Percentiles rank a stretch among this genome's conserved stretches.
Evolutionary conservation across 2,888 invertebrate species (phyloP).

Genomic region (Xestia c-nigrum): DNA sequence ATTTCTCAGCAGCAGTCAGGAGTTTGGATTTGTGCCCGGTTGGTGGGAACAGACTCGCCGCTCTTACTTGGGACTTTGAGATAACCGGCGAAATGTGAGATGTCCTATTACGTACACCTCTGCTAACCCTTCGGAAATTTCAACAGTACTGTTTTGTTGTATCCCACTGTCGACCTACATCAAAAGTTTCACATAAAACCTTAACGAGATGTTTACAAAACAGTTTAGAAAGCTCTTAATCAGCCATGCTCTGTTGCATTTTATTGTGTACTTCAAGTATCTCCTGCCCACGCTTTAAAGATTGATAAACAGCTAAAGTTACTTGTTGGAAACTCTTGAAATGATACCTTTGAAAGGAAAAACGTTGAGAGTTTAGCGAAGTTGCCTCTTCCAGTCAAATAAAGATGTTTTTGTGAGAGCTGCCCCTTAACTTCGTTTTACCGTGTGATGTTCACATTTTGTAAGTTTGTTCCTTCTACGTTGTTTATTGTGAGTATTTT

Average conservation of each 20-base stretch:
- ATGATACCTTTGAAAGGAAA: constrained; percentile 74
- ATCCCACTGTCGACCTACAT: neutral
- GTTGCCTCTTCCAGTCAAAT: constrained; percentile 73
- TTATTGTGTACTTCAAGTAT: constrained; percentile 38
- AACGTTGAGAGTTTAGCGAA: constrained; percentile 59
- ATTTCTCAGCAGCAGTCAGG: too few species aligned
- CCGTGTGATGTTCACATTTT: constrained; percentile 58
- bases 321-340: constrained; percentile 69
- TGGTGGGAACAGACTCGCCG: neutral
- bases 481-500: constrained; percentile 64
- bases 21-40: too few species aligned
- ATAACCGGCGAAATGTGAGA: neutral
- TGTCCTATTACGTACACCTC: neutral
- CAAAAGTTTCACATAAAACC: neutral
- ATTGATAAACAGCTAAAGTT: constrained; percentile 76
- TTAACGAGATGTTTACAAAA: constrained; percentile 14
- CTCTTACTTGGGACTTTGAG: neutral
- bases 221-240: constrained; percentile 36
- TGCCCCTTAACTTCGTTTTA: constrained; percentile 67
- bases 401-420: constrained; percentile 73
- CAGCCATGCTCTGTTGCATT: constrained; percentile 48
- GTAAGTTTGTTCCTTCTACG: constrained; percentile 62
- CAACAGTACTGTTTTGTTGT: neutral
- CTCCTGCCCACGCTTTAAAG: constrained; percentile 67
- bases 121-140: neutral